Evolutionary conservation across 2,113 vertebrate species (phyloP).

Genomic region (Ptilorrhoa leucosticta): DNA sequence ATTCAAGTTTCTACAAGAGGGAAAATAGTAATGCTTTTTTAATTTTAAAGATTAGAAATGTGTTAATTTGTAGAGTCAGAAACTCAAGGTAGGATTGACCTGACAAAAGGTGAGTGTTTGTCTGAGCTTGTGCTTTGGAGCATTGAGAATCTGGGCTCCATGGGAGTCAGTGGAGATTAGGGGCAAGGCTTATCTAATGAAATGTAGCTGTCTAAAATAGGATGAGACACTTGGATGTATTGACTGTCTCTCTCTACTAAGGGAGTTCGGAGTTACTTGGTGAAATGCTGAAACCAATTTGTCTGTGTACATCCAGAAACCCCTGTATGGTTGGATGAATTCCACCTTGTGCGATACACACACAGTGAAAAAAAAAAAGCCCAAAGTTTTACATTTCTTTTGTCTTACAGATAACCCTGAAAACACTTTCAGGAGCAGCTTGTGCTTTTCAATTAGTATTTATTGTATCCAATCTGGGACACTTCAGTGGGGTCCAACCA

Average conservation of each 20-base stretch:
- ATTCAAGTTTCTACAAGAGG: not conserved
- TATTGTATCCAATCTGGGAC: not conserved
- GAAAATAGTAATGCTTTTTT: accelerated
- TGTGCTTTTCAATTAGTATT: not conserved
- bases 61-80: not conserved
- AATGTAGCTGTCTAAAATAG: not conserved
- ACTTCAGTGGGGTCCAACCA: not conserved
- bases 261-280: not conserved
- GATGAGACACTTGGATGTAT: not conserved
- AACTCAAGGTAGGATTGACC: not conserved
- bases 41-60: not conserved
- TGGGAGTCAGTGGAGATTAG: not conserved
- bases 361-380: not conserved
- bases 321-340: not conserved
- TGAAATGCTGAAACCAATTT: not conserved
- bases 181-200: not conserved
- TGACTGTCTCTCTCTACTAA: not conserved
- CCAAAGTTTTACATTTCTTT: not conserved
- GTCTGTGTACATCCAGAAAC: not conserved
- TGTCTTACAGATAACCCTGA: not conserved
- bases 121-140: not conserved
- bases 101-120: not conserved
- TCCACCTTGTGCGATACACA: not conserved
- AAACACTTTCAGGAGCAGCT: not conserved
- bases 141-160: not conserved